Percentiles rank a stretch among this genome's conserved stretches.
These are phyloP conservation scores for Pseudopleuronectes americanus DNA, from an alignment of 2,797 vertebrate genomes.

Conservation along the genomic window DNA sequence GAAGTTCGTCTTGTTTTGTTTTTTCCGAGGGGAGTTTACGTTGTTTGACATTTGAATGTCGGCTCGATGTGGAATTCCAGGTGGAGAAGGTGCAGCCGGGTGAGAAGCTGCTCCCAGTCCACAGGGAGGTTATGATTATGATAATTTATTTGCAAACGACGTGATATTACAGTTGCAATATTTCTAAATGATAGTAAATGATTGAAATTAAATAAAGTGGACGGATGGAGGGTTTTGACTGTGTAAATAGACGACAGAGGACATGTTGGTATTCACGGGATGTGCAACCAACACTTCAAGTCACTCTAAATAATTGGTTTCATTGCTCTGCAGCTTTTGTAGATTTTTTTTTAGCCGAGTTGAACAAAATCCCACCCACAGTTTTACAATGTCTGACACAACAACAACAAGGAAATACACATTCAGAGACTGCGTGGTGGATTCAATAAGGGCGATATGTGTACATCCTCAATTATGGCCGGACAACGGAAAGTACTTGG, in stretches of 20 bases:
- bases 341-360: background rate
- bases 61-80: slow-evolving; percentile 43
- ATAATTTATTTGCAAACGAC: background rate
- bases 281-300: background rate
- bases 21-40: slow-evolving; percentile 45
- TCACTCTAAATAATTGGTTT: background rate
- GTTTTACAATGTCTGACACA: background rate
- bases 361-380: slow-evolving; percentile 6
- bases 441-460: too few relatives aligned
- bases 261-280: background rate
- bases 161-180: background rate
- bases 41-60: slow-evolving; percentile 69
- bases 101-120: slow-evolving; percentile 9
- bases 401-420: background rate
- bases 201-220: too few relatives aligned
- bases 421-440: background rate
- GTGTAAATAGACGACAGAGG: too few relatives aligned
- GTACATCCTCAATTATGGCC: too few relatives aligned
- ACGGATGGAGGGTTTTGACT: too few relatives aligned
- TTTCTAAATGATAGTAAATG: slow-evolving; percentile 1
- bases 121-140: slow-evolving; percentile 11
- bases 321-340: slow-evolving; percentile 5
- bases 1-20: slow-evolving; percentile 50
- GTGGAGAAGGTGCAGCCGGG: slow-evolving; percentile 50
- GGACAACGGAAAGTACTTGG: too few relatives aligned